Conservation (phyloP, 2,888 invertebrate species). For the Scaptomyza flava region DNA sequence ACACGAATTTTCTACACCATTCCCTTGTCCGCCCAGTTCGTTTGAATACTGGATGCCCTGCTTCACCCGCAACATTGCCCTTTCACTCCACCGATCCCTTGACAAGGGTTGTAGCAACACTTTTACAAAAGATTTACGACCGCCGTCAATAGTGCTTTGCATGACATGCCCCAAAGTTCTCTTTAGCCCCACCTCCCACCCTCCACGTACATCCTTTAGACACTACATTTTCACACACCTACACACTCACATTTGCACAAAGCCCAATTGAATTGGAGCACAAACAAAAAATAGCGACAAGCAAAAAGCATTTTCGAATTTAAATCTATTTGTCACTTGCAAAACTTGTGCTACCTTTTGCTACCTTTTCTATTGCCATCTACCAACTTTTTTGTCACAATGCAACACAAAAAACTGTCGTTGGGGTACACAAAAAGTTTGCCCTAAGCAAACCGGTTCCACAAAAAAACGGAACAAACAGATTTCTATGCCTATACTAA, state of each 20-base stretch:
- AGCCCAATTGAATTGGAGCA: conserved; percentile 31
- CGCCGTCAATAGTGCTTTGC: conserved; percentile 77
- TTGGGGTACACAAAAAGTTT: conserved; percentile 44
- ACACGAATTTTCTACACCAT: conserved; percentile 49
- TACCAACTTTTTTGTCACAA: conserved; percentile 44
- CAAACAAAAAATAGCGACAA: conserved; percentile 33
- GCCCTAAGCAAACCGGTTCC: conserved; percentile 43
- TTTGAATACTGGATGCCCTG: conserved; percentile 10
- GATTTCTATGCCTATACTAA: conserved; percentile 37
- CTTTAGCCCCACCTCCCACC: not conserved
- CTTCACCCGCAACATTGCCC: not conserved
- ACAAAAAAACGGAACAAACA: conserved; percentile 39
- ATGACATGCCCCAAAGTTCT: conserved; percentile 48
- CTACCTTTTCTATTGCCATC: conserved; percentile 27
- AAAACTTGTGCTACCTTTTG: conserved; percentile 72
- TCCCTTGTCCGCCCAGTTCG: conserved; percentile 37
- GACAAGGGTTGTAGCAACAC: conserved; percentile 70
- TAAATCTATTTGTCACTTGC: conserved; percentile 78
- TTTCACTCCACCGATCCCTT: conserved; percentile 23
- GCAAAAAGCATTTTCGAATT: conserved; percentile 76
- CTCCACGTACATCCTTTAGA: not conserved
- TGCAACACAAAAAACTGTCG: conserved; percentile 39
- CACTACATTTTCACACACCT: not conserved
- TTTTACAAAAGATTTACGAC: conserved; percentile 76
- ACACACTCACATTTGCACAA: not conserved